Conservation (phyloP, 2,113 vertebrate species). For the Cariama cristata region DNA sequence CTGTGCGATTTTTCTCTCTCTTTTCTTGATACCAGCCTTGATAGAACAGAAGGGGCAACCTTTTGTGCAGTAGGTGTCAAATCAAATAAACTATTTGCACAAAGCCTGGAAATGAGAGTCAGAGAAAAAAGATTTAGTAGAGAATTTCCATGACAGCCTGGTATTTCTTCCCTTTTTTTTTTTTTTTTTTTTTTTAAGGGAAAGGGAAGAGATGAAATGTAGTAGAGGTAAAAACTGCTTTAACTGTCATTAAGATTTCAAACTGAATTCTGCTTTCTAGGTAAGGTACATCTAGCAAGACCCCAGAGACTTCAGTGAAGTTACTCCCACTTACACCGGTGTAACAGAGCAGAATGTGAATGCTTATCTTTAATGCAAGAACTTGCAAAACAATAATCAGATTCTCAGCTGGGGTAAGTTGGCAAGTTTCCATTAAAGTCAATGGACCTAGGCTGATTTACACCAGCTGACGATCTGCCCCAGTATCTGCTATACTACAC, state of each 20-base stretch:
- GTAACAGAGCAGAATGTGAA: conserved; percentile 23
- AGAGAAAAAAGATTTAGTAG: conserved; percentile 27
- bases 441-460: conserved; percentile 70
- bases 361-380: conserved; percentile 68
- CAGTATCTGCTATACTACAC: conserved; percentile 21
- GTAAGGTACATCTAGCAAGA: background rate
- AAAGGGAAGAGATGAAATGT: background rate
- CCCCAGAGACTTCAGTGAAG: background rate
- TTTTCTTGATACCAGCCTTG: conserved; percentile 71
- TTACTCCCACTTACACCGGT: conserved; percentile 24
- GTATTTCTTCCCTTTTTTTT: background rate
- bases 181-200: background rate
- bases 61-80: conserved; percentile 75
- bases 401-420: conserved; percentile 69
- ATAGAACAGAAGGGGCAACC: conserved; percentile 78
- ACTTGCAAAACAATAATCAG: conserved; percentile 71
- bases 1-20: conserved; percentile 76
- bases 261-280: background rate
- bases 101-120: conserved; percentile 67
- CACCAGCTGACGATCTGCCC: conserved; percentile 69
- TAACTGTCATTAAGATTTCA: background rate
- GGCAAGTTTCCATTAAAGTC: conserved; percentile 70
- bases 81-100: conserved; percentile 75
- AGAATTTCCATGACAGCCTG: conserved; percentile 51
- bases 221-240: background rate